Conservation (phyloP, 2,113 vertebrate genomes). For the Ovis aries region ARS-UI_Ramb_v3.0 NC_056055.1:248303001-248303500, state of each 20-base stretch:
- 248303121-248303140: accelerated
- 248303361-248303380: background rate
- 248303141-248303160: accelerated
- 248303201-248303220: background rate
- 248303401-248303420: background rate
- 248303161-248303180: accelerated
- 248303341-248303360: background rate
- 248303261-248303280: background rate
- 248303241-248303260: background rate
- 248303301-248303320: background rate
- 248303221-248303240: background rate
- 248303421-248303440: background rate
- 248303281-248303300: background rate
- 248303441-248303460: accelerated
- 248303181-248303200: background rate
- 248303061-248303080: background rate
- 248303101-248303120: background rate
- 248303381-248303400: background rate
- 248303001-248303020: accelerated
- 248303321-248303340: background rate
- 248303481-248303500: accelerated
- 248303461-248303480: background rate
- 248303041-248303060: too few relatives aligned
- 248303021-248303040: background rate
- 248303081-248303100: background rate